Evolutionary conservation across 1,140 invertebrate species (phyloP).

Genomic region (Tetragonula clypearis): DNA sequence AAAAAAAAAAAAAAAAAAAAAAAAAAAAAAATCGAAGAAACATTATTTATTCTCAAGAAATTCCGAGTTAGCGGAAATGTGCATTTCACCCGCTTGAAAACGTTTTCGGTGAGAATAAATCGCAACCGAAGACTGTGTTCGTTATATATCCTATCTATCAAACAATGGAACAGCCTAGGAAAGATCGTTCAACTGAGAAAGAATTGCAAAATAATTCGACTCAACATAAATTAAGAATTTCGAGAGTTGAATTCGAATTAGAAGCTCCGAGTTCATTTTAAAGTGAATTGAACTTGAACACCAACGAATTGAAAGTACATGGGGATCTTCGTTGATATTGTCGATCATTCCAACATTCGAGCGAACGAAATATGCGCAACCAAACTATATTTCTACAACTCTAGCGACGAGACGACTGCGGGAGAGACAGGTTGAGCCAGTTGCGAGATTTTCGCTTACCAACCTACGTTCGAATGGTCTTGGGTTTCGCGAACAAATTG

Average conservation of each 20-base stretch:
- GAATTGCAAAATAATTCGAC: not conserved
- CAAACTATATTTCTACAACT: not conserved
- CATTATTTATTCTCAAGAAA: not conserved
- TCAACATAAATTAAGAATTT: not conserved
- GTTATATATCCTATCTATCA: not conserved
- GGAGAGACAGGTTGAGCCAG: not conserved
- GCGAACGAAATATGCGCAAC: not conserved
- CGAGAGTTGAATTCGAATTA: no score
- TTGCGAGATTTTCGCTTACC: not conserved
- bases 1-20: no score
- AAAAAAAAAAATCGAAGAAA: no score
- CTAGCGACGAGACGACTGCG: not conserved
- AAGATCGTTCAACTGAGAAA: not conserved
- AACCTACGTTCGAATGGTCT: not conserved
- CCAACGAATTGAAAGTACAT: not conserved
- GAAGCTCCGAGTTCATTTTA: no score
- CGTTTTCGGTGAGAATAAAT: not conserved
- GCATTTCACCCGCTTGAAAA: not conserved
- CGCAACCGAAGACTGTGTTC: fast-evolving
- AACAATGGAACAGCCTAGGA: not conserved
- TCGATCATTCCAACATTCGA: not conserved
- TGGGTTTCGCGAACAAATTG: constrained; percentile 26
- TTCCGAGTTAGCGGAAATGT: not conserved
- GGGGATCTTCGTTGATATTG: not conserved
- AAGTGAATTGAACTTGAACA: not conserved